Conservation (phyloP, 2,113 vertebrate genomes). For the Todiramphus chloris region DNA sequence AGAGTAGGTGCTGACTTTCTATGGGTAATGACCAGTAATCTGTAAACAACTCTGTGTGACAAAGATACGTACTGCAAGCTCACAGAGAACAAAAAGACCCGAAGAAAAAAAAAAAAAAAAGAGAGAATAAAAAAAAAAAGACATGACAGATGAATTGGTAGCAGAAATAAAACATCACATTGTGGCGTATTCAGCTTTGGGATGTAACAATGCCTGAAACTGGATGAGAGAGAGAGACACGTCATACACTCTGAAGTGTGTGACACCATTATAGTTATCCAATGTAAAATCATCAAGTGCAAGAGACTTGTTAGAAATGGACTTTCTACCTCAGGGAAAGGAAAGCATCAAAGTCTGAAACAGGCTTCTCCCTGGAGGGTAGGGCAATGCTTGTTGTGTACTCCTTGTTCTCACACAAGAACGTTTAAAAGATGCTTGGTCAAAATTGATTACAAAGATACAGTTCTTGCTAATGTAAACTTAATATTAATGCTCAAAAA, state of each 20-base stretch:
- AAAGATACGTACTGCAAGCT: background rate
- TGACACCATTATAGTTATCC: background rate
- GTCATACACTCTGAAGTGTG: background rate
- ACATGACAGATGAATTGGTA: slow-evolving; percentile 37
- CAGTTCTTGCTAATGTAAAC: background rate
- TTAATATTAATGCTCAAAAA: background rate
- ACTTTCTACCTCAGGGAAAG: background rate
- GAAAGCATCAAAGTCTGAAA: background rate
- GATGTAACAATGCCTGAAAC: slow-evolving; percentile 11
- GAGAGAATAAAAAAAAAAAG: background rate
- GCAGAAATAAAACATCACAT: slow-evolving; percentile 16
- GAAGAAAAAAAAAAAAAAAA: background rate
- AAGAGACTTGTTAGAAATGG: background rate
- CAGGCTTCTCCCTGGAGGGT: background rate
- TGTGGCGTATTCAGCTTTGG: background rate
- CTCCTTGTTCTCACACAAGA: rapidly evolving
- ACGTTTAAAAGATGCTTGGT: background rate
- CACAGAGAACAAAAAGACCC: background rate
- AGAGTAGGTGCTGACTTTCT: background rate
- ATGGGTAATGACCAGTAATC: background rate
- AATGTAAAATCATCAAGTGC: slow-evolving; percentile 28
- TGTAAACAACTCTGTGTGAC: slow-evolving; percentile 10
- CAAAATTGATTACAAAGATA: background rate
- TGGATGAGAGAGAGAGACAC: background rate
- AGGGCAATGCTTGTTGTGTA: background rate